Percentiles rank a stretch among this genome's conserved stretches.
phyloP scores from a whole-genome alignment of 2,888 invertebrate genomes.

The Sinodicranocentrus sp. region DNA sequence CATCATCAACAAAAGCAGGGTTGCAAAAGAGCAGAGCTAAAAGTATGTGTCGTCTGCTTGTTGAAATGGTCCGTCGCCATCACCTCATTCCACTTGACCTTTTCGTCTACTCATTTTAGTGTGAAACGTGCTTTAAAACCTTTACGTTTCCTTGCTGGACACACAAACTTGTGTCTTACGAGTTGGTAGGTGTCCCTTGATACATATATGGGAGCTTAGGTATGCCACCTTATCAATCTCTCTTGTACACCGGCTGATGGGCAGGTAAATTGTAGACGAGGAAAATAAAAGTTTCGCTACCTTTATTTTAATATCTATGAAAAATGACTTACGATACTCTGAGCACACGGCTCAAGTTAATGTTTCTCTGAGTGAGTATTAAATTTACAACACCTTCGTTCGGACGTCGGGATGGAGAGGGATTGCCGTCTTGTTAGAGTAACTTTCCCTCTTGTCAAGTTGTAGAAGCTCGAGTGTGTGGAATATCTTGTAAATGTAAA shows the following conservation, averaged over 20 bases:
- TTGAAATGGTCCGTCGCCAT: constrained; percentile 65
- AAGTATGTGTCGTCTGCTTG: constrained; percentile 61
- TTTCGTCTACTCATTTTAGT: constrained; percentile 65
- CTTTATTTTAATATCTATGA: not conserved
- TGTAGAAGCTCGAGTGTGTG: not conserved
- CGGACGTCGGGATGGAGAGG: too few relatives aligned
- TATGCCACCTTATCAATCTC: too few relatives aligned
- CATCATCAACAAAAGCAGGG: constrained; percentile 26
- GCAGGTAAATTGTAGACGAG: not conserved
- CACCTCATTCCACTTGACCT: constrained; percentile 61
- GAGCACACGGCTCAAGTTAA: too few relatives aligned
- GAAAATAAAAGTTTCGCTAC: constrained; percentile 4
- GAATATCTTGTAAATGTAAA: not conserved
- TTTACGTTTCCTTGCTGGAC: not conserved
- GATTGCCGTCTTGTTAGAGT: not conserved
- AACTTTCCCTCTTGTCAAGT: not conserved
- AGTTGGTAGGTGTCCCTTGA: too few relatives aligned
- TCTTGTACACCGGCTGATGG: too few relatives aligned
- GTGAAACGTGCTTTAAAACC: constrained; percentile 55
- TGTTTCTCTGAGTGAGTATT: too few relatives aligned
- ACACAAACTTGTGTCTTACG: not conserved
- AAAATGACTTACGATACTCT: not conserved
- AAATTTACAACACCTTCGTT: not conserved
- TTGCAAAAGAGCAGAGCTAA: not conserved
- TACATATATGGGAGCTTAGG: too few relatives aligned